Conservation (phyloP, 2,888 invertebrate species). For the Agrochola circellaris region DNA sequence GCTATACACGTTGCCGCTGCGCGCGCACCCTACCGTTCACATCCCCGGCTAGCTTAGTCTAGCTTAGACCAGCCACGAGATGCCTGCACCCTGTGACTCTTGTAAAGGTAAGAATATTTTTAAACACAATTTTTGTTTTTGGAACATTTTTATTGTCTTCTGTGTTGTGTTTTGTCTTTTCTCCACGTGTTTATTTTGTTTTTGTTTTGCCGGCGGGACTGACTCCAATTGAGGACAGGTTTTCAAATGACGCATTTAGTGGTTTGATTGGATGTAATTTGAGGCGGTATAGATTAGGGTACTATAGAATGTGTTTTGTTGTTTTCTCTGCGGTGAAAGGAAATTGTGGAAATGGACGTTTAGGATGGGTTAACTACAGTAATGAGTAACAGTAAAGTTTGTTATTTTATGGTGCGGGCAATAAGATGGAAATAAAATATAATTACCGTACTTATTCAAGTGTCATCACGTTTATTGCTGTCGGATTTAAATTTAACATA, state of each 20-base stretch:
- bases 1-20: slow-evolving; percentile 72
- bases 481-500: background rate
- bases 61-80: slow-evolving; percentile 70
- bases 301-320: background rate
- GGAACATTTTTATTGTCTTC: background rate
- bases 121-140: background rate
- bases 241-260: slow-evolving; percentile 54
- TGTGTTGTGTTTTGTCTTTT: slow-evolving; percentile 2
- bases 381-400: background rate
- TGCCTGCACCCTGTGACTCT: slow-evolving; percentile 88
- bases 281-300: background rate
- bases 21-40: slow-evolving; percentile 76
- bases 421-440: background rate
- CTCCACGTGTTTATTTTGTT: slow-evolving; percentile 55
- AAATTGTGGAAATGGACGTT: background rate
- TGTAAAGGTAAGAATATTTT: slow-evolving; percentile 82
- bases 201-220: slow-evolving; percentile 41
- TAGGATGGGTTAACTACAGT: background rate
- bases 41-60: slow-evolving; percentile 70
- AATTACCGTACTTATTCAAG: background rate
- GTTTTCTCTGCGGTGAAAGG: background rate
- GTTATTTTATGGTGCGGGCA: background rate
- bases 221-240: background rate
- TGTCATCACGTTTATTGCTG: background rate
- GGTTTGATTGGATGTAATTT: slow-evolving; percentile 29